phyloP scores from a whole-genome alignment of 2,888 invertebrate species.

The Halictus quadricinctus region DNA sequence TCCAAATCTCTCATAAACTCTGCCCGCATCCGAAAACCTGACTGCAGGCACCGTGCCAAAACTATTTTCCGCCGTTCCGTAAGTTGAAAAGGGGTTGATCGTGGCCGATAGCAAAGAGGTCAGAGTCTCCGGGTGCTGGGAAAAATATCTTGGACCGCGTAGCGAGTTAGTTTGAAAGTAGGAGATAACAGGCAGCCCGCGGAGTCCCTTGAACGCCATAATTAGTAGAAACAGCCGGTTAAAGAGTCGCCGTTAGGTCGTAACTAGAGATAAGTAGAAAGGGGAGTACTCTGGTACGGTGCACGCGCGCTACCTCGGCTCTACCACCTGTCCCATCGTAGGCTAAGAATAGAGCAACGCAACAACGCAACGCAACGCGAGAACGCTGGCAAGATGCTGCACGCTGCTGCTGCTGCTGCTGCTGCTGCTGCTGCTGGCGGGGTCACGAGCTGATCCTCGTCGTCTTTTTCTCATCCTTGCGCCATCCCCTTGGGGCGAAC shows the following conservation, averaged over 20 bases:
- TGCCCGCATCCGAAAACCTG: neutral
- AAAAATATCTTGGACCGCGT: neutral
- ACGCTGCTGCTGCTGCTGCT: slow-evolving; percentile 25
- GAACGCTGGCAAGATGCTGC: slow-evolving; percentile 65
- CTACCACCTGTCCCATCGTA: slow-evolving; percentile 79
- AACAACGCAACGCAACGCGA: slow-evolving; percentile 48
- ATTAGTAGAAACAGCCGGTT: slow-evolving; percentile 60
- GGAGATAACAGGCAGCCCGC: slow-evolving; percentile 18
- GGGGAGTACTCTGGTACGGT: slow-evolving; percentile 23
- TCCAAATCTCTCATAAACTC: neutral
- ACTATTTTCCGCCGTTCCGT: neutral
- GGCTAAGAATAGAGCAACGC: slow-evolving; percentile 79
- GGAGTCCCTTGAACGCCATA: slow-evolving; percentile 40
- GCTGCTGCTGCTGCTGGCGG: slow-evolving; percentile 40
- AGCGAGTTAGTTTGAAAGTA: neutral
- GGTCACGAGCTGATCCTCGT: slow-evolving; percentile 57
- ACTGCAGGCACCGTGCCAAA: neutral
- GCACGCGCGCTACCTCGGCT: slow-evolving; percentile 58
- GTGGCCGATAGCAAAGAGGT: neutral
- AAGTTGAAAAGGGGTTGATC: neutral
- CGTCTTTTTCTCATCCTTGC: slow-evolving; percentile 57
- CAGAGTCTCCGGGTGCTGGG: neutral
- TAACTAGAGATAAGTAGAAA: slow-evolving; percentile 60
- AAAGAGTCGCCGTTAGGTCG: slow-evolving; percentile 35
- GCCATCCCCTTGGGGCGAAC: slow-evolving; percentile 51